Evolutionary conservation across 2,888 invertebrate species (phyloP), one percentile per base, ranked within the genome.

Genomic region (Agrotis exclamationis): DNA sequence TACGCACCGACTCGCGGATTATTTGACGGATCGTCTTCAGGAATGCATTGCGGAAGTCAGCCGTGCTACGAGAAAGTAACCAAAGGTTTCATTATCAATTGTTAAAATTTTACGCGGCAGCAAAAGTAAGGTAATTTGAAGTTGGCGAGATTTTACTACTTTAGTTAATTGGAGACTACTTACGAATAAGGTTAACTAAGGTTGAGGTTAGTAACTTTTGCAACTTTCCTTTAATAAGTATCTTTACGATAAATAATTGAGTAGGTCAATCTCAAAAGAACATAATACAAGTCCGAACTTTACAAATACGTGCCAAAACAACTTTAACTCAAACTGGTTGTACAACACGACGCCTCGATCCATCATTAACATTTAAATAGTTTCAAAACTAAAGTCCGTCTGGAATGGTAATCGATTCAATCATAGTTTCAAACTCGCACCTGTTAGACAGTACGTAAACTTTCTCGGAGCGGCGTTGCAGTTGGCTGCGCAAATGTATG

Each of bases 21-120:
- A 99, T 99, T 96, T 99, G 99, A 69, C 99, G 97, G 88, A 99
- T 99, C 73, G 99, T 99, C 96, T 99, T 99, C 89, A 99, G 97
- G 97, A 99, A 99, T 84, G 99, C 99, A 95, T 99, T 99, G 86
- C 99, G 98, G 96, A 99, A 99, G 93, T 99, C 99, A 73, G 98
- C 98, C 66, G 99, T 99, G 94, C 99, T 99, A 91, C 24, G 90
- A 16, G 57, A 0, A 24, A 13, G 22, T 11, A 64, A 51, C 3
- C 20, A n/a, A 45, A 18, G 3, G 5, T 57, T 39, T 9, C 63
- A 72, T 11, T 33, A 13, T 33, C 0, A 22, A 33, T 22, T 22
- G 1, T 11, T 44, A 33, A 33, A 58, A 39, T 39, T 56, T 56
- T n/a, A 20, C 9, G 18, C 18, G 24, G 0, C 16, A 39, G 53